phyloP scores from a whole-genome alignment of 2,797 vertebrate species.

The Alouatta caraya region DNA sequence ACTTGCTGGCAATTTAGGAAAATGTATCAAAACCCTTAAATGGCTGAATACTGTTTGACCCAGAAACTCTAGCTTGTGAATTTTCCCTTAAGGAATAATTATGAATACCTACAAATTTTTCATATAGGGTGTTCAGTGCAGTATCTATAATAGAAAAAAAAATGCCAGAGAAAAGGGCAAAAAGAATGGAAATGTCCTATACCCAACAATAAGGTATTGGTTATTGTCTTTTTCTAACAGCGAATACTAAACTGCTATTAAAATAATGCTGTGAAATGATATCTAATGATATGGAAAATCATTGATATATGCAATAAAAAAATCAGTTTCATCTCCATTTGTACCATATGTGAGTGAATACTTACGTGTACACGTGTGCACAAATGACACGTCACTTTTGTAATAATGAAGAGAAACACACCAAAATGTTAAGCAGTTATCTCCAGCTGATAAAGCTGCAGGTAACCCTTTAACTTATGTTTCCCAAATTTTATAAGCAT shows the following conservation, averaged over 20 bases:
- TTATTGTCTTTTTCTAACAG: not conserved
- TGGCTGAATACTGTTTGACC: not conserved
- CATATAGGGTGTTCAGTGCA: not conserved
- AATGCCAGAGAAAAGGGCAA: not conserved
- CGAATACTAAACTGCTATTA: not conserved
- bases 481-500: slow-evolving; percentile 12
- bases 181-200: not conserved
- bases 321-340: not conserved
- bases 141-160: not conserved
- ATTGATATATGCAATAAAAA: not conserved
- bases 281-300: not conserved
- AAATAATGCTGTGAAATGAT: not conserved
- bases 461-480: not conserved
- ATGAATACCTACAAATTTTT: not conserved
- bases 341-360: not conserved
- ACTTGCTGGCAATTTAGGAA: not conserved
- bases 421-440: not conserved
- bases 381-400: not conserved
- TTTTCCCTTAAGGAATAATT: not conserved
- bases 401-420: not conserved
- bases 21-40: not conserved
- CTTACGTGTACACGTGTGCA: not conserved
- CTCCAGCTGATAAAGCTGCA: not conserved
- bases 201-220: not conserved
- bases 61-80: not conserved